Percentiles rank a stretch among this genome's conserved stretches.
These are phyloP conservation scores for Crotalus helleri DNA, from an alignment of 2,113 vertebrate genomes.

Conservation along the genomic window DNA sequence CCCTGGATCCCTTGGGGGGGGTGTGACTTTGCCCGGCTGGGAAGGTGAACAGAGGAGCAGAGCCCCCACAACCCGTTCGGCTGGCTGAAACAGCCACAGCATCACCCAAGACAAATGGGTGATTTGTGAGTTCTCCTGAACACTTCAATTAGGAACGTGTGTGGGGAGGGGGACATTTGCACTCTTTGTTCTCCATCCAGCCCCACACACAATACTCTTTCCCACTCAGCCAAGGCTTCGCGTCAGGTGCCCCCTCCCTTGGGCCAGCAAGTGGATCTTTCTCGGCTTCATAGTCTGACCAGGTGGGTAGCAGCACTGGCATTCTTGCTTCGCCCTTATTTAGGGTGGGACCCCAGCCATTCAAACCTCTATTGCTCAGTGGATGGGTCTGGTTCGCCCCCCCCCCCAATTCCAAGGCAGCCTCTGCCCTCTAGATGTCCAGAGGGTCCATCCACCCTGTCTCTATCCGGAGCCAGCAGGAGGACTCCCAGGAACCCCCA, in stretches of 20 bases:
- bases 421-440: neutral
- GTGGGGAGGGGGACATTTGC: neutral
- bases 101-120: neutral
- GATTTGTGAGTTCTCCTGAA: neutral
- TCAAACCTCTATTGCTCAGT: neutral
- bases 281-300: neutral
- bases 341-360: neutral
- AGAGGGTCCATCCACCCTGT: neutral
- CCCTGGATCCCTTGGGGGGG: neutral
- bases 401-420: neutral
- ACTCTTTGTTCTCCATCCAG: neutral
- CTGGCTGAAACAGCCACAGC: neutral
- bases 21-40: neutral
- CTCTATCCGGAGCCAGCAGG: too few relatives aligned
- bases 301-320: neutral
- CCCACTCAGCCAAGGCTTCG: too few relatives aligned
- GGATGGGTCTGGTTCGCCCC: neutral
- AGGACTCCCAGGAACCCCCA: neutral
- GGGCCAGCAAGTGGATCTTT: neutral
- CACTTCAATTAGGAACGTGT: neutral
- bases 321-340: neutral
- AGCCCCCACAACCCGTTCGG: too few relatives aligned
- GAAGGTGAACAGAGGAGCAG: neutral
- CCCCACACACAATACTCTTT: neutral
- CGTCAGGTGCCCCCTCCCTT: neutral